Evolutionary conservation across 2,888 invertebrate genomes (phyloP).

Genomic region (Pristionchus entomophagus): DNA sequence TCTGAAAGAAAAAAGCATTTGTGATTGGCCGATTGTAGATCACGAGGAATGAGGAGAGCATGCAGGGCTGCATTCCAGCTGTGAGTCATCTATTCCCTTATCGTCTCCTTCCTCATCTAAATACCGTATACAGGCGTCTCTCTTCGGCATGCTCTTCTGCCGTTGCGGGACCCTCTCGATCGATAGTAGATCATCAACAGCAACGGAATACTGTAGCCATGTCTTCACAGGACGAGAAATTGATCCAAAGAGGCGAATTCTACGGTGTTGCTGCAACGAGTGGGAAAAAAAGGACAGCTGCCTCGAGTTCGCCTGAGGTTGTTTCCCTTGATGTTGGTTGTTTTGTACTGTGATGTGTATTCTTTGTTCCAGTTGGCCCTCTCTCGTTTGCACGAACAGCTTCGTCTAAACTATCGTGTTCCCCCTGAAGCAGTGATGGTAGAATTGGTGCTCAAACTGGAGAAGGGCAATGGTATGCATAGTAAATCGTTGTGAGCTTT

Average conservation of each 20-base stretch:
- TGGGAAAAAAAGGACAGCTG: not conserved
- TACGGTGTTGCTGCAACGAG: not conserved
- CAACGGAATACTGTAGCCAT: not conserved
- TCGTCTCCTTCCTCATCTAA: no score
- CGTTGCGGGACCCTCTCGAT: conserved; percentile 21
- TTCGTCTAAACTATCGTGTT: conserved; percentile 22
- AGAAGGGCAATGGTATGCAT: not conserved
- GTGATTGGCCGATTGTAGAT: not conserved
- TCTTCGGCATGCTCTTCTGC: not conserved
- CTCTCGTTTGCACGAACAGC: conserved; percentile 11
- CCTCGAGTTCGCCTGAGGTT: not conserved
- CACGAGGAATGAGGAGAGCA: conserved; percentile 21
- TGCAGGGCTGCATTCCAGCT: conserved; percentile 1
- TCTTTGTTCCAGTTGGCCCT: not conserved
- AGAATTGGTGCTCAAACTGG: conserved; percentile 18
- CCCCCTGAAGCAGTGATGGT: not conserved
- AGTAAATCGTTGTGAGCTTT: not conserved
- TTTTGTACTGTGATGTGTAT: no score
- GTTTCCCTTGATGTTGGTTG: not conserved
- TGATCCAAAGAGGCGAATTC: conserved; percentile 36
- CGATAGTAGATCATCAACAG: not conserved
- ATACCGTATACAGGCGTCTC: conserved; percentile 28
- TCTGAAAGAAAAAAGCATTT: not conserved
- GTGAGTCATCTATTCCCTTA: not conserved
- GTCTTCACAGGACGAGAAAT: conserved; percentile 15